Conservation (phyloP, 1,140 invertebrate genomes). For the Pomacea maculata region DNA sequence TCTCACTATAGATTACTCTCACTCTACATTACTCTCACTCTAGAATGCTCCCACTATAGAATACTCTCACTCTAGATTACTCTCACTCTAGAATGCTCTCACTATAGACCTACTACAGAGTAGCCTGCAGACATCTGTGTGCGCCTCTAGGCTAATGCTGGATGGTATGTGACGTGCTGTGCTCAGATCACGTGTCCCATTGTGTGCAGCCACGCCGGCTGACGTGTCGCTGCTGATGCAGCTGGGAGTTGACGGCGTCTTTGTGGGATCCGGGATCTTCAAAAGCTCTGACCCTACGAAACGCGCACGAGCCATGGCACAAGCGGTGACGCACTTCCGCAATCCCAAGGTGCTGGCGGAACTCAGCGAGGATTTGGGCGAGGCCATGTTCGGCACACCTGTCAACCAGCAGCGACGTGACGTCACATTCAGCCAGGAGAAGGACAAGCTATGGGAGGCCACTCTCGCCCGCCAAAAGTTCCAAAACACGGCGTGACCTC, state of each 20-base stretch:
- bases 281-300: slow-evolving; percentile 52
- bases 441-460: slow-evolving; percentile 19
- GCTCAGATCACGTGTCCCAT: too few species aligned
- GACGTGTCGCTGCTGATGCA: slow-evolving; percentile 62
- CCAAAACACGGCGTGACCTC: slow-evolving; percentile 15
- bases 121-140: too few species aligned
- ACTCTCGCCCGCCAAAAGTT: slow-evolving; percentile 18
- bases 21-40: too few species aligned
- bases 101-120: too few species aligned
- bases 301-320: slow-evolving; percentile 56
- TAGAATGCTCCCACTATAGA: too few species aligned
- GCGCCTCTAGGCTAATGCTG: too few species aligned
- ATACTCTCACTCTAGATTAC: not conserved
- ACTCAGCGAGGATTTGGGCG: slow-evolving; percentile 52
- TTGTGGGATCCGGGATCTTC: slow-evolving; percentile 60
- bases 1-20: too few species aligned
- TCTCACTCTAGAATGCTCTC: too few species aligned
- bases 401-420: slow-evolving; percentile 16
- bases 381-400: slow-evolving; percentile 56
- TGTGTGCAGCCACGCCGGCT: slow-evolving; percentile 52
- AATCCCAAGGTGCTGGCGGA: slow-evolving; percentile 49
- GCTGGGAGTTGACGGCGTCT: slow-evolving; percentile 58
- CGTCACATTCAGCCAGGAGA: not conserved
- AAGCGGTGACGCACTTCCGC: slow-evolving; percentile 60
- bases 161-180: too few species aligned